phyloP scores from a whole-genome alignment of 2,113 vertebrate species.

The Casuarius casuarius region DNA sequence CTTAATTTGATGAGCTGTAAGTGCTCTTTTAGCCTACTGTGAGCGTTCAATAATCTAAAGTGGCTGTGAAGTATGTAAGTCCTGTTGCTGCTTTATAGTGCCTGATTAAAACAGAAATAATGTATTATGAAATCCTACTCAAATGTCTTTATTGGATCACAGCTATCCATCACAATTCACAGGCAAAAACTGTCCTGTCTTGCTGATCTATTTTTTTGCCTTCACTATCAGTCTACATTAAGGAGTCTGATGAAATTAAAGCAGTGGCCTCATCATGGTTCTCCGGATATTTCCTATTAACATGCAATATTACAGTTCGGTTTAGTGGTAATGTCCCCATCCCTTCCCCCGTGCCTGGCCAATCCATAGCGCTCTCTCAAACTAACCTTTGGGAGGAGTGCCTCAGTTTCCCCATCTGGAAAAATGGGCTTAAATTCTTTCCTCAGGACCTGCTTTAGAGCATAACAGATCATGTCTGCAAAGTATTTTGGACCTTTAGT shows the following conservation, averaged over 20 bases:
- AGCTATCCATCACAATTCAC: slow-evolving; percentile 40
- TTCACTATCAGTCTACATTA: background rate
- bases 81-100: slow-evolving; percentile 28
- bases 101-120: slow-evolving; percentile 63
- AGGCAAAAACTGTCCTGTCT: slow-evolving; percentile 20
- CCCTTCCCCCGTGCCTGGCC: background rate
- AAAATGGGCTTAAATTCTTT: background rate
- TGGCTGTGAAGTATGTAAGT: slow-evolving; percentile 46
- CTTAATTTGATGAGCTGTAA: slow-evolving; percentile 70
- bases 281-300: background rate
- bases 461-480: background rate
- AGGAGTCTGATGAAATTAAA: background rate
- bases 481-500: background rate
- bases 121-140: slow-evolving; percentile 56
- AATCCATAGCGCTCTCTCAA: background rate
- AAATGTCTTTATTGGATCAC: slow-evolving; percentile 40
- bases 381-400: background rate
- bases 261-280: background rate
- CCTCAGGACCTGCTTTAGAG: background rate
- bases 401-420: background rate
- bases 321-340: background rate
- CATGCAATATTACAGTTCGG: background rate
- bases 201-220: background rate
- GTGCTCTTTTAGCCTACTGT: slow-evolving; percentile 39
- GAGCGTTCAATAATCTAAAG: slow-evolving; percentile 56